These are phyloP conservation scores for Synanthedon tipuliformis DNA, from an alignment of 2,888 invertebrate genomes.

Conservation along the genomic window DNA sequence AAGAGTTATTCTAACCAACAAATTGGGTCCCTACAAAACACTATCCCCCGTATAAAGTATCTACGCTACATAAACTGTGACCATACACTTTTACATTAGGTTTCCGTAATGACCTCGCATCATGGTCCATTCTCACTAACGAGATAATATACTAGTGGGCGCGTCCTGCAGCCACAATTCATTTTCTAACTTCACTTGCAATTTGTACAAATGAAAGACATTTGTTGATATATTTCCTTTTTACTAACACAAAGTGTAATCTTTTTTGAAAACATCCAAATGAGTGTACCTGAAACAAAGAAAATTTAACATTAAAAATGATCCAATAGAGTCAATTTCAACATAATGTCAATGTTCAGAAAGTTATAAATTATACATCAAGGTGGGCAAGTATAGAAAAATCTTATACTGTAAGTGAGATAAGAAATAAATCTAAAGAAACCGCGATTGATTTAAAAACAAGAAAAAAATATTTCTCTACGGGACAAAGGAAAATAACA, in stretches of 20 bases:
- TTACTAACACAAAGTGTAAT: no score
- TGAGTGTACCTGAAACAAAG: slow-evolving; percentile 6
- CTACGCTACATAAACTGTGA: slow-evolving; percentile 33
- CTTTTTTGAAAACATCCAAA: slow-evolving; percentile 1
- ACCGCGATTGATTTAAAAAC: no score
- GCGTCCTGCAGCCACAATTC: neutral
- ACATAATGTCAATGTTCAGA: no score
- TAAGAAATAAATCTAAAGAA: no score
- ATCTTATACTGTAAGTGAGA: no score
- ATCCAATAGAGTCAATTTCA: neutral
- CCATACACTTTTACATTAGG: slow-evolving; percentile 56
- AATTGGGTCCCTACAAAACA: neutral
- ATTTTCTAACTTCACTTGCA: neutral
- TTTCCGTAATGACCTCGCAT: slow-evolving; percentile 48
- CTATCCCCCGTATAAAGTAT: neutral
- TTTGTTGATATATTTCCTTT: no score
- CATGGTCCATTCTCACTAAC: slow-evolving; percentile 37
- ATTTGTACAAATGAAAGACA: no score
- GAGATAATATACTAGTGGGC: slow-evolving; percentile 21
- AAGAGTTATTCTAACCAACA: no score
- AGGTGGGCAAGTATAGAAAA: no score
- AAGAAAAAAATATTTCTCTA: no score
- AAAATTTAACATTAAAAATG: neutral
- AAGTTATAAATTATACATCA: no score
- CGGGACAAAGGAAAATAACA: no score